Evolutionary conservation across 2,113 vertebrate genomes (phyloP), one percentile per base, ranked within the genome.

Genomic region (Chrysemys picta): DNA sequence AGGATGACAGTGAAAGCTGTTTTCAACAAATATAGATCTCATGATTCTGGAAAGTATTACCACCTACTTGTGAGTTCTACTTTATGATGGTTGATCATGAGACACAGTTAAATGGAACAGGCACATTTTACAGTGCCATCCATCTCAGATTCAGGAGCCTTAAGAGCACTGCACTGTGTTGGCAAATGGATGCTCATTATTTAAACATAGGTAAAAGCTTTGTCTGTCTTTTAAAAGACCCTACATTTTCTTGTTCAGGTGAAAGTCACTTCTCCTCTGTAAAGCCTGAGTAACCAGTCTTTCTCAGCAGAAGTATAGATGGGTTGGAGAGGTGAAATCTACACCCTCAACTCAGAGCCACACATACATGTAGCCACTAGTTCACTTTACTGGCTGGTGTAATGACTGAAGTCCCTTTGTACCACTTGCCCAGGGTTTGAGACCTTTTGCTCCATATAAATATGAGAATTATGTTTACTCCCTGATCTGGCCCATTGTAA

Each of bases 391-490:
- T 9, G 5, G 29, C 1, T 35, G 76, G 69, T 89, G 85, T 45
- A 11, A 21, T n/a, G 38, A 2, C 8, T 42, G 72, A 29, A 72
- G 69, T 38, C 69, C 16, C 19, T 72, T 38, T 72, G n/a, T n/a
- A 42, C n/a, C n/a, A 72, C n/a, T 22, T 72, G 69, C 89, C 85
- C 92, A 93, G 0, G 31, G 89, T 54, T 87, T 2, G 0, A 14
- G 50, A 52, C 0, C 35, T 14, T 2, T 50, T 21, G 29, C 9
- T 88, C 83, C 76, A 14, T 1, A 4, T 5, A 22, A 94, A 9
- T 6, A 16, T 2, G 80, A 25, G 0, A 5, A 0, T 0, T 19
- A 31, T 13, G 24, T 5, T 79, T 8, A 79, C 35, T 1, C 49
- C n/a, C 21, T 53, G 16, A 76, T 38, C 16, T 72, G 21, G 21